Base-by-base conservation (phyloP, 2,113 vertebrate genomes). In the Nyctibius bracteatus region DNA sequence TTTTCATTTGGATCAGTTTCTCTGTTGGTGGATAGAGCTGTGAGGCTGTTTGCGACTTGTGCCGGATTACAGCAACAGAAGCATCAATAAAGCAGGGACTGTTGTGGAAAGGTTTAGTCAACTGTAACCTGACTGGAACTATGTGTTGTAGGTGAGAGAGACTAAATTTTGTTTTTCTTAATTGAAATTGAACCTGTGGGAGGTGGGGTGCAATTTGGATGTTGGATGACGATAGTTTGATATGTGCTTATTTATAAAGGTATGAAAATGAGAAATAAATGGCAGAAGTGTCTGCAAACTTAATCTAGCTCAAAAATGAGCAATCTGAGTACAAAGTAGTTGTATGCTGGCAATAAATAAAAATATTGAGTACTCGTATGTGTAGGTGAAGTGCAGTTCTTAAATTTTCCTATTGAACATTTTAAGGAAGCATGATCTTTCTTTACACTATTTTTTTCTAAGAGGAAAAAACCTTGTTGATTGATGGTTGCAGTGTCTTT, bases 401-500 rank as follows among this genome's bases (percentile, higher is more conserved):
- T 81, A 58, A 25, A 33, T 86, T 74, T 86, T 83, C 51, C 55
- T 88, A 0, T 43, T 66, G 68, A 94, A 57, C 49, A 1, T 84
- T 94, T 74, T 74, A 86, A 86, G 86, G 80, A 92, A 93, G 73
- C 33, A 24, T 86, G 92, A 81, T 84, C 31, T 90, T 74, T 96
- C 78, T 85, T 86, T 95, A 78, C 61, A 1, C 39, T 49, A 2
- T 19, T 70, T 88, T 46, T 88, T 85, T 79, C 28, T 74, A 51
- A 95, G 72, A 83, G 63, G 58, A 46, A 68, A 79, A 74, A 62
- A 22, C 25, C 41, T 21, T 90, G 52, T 86, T 94, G 86, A 71
- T 54, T 94, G 86, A 92, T 90, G 59, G 46, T 96, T 96, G 68
- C 88, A 22, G 88, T 95, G 70, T 95, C 86, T 96, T 84, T 78